Percentiles rank a stretch among this genome's conserved stretches.
Conservation (phyloP, 2,888 invertebrate genomes). For the Athrips mouffetella region DNA sequence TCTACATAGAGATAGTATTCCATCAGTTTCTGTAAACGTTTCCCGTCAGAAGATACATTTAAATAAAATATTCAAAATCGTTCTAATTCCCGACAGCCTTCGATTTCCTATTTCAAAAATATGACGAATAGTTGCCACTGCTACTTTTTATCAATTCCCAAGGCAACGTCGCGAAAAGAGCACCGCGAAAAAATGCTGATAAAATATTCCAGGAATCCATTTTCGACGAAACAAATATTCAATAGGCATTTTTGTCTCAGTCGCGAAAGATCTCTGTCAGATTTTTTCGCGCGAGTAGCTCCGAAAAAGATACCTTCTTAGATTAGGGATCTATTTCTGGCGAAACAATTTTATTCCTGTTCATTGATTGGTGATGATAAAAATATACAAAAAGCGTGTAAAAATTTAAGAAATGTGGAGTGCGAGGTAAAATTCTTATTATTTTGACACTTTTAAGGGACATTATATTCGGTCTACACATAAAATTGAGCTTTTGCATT, state of each 20-base stretch:
- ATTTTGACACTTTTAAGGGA: too few relatives aligned
- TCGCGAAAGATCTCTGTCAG: neutral
- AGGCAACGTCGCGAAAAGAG: neutral
- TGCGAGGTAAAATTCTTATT: too few relatives aligned
- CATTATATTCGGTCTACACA: too few relatives aligned
- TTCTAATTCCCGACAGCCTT: neutral
- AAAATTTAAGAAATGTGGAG: too few relatives aligned
- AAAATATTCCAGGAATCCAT: constrained; percentile 3
- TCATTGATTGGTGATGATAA: constrained; percentile 2
- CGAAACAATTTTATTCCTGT: constrained; percentile 6
- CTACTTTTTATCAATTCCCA: neutral
- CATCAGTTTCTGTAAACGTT: too few relatives aligned
- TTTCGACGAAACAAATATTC: constrained; percentile 6
- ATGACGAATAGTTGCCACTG: neutral
- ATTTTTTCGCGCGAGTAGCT: constrained; percentile 4
- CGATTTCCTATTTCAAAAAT: neutral
- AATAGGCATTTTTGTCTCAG: neutral
- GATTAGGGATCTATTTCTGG: neutral
- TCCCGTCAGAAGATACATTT: too few relatives aligned
- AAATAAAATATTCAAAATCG: too few relatives aligned
- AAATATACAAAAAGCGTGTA: too few relatives aligned
- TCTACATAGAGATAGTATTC: too few relatives aligned
- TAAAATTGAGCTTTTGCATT: too few relatives aligned
- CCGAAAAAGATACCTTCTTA: neutral
- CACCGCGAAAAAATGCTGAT: constrained; percentile 2